Conservation (phyloP, 1,140 invertebrate genomes). For the Lutraria rhynchaena region DNA sequence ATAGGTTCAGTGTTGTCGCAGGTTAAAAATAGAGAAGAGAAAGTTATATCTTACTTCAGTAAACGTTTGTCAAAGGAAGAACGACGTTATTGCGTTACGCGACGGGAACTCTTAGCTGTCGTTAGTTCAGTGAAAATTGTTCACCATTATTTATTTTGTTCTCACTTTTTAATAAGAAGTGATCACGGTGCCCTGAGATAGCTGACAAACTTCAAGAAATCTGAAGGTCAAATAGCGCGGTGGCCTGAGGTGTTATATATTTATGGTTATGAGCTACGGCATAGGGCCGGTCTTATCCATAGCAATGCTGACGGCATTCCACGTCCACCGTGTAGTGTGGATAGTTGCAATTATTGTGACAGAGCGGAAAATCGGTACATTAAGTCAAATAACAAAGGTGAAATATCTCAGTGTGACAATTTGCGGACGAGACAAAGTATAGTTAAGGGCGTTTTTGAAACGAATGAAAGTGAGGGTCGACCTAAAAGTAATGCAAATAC, state of each 20-base stretch:
- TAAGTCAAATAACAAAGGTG: background rate
- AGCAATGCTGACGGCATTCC: slow-evolving; percentile 34
- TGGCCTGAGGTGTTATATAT: slow-evolving; percentile 50
- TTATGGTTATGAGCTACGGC: slow-evolving; percentile 17
- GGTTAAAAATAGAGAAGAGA: no score
- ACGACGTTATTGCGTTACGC: slow-evolving; percentile 40
- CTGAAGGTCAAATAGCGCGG: slow-evolving; percentile 45
- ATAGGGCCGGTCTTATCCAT: slow-evolving; percentile 15
- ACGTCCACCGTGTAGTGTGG: background rate
- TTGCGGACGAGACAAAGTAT: background rate
- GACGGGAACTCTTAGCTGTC: slow-evolving; percentile 48
- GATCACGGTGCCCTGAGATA: slow-evolving; percentile 46
- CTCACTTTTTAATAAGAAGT: slow-evolving; percentile 29
- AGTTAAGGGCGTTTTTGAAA: background rate
- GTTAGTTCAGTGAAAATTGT: slow-evolving; percentile 34
- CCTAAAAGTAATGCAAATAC: background rate
- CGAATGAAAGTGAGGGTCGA: background rate
- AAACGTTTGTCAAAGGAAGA: slow-evolving; percentile 30
- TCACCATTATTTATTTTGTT: no score
- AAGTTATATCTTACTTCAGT: no score
- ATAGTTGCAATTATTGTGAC: background rate
- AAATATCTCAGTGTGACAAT: background rate
- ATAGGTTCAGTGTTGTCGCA: slow-evolving; percentile 26
- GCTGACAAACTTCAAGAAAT: slow-evolving; percentile 44
- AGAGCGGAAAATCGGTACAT: background rate